Conservation (phyloP, 2,888 invertebrate species). For the Eristalis intricaria region DNA sequence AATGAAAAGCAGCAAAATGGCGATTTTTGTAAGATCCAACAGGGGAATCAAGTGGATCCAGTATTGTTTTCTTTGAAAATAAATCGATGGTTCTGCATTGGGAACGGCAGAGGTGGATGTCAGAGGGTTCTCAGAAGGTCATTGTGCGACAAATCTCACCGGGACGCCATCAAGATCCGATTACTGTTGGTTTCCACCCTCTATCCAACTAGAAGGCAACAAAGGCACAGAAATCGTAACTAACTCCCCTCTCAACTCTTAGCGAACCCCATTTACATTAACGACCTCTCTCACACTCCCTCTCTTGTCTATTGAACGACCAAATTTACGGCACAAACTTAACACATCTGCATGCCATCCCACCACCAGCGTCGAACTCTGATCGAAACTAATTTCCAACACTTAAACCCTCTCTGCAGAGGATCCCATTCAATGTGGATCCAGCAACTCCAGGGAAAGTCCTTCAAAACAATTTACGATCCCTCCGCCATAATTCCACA, state of each 20-base stretch:
- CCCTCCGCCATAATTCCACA: conserved; percentile 2
- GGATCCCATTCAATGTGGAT: not conserved
- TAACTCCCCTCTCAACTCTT: not conserved
- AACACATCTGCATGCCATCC: not conserved
- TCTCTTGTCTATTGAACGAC: not conserved
- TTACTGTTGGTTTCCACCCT: not conserved
- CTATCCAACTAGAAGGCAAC: not conserved
- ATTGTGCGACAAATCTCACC: no score
- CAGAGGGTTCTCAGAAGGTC: no score
- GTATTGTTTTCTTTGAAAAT: no score
- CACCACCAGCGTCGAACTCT: not conserved
- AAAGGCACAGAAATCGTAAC: not conserved
- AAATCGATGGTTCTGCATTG: no score
- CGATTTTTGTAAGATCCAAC: no score
- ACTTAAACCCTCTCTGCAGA: not conserved
- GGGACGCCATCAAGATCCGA: no score
- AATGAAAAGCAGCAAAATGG: no score
- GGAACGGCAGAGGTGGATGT: no score
- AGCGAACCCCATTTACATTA: not conserved
- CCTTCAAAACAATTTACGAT: conserved; percentile 30
- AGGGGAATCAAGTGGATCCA: no score
- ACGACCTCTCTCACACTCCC: not conserved
- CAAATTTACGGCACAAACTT: not conserved
- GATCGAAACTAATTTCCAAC: not conserved
- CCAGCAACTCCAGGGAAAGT: not conserved